Evolutionary conservation across 2,888 invertebrate species (phyloP).

Genomic region (Eupithecia pulchellata): DNA sequence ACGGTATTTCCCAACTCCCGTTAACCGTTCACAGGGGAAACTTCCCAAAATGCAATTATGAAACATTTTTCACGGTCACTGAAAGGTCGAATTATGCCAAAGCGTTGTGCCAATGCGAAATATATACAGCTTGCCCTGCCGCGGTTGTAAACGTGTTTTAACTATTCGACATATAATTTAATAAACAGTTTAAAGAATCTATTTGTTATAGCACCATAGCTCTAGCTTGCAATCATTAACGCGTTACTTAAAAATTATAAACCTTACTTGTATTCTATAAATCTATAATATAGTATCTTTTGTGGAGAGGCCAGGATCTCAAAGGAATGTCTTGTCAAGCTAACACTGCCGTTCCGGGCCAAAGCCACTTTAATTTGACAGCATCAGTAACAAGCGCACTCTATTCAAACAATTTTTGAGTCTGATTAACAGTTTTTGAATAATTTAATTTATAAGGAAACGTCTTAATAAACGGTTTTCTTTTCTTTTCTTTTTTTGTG

Average conservation of each 20-base stretch:
- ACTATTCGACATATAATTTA: not conserved
- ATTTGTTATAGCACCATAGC: no score
- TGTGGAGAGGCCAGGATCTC: not conserved
- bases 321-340: not conserved
- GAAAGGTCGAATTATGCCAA: conserved; percentile 13
- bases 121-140: not conserved
- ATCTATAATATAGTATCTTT: not conserved
- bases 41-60: conserved; percentile 18
- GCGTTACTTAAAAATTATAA: no score
- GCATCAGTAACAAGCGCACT: not conserved
- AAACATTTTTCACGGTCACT: conserved; percentile 17
- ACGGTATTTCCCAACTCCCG: conserved; percentile 6
- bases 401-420: no score
- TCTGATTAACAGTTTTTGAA: not conserved
- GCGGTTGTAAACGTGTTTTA: not conserved
- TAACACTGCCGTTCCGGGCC: no score
- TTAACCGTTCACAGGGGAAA: conserved; percentile 8
- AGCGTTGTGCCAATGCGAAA: conserved; percentile 15
- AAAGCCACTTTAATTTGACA: not conserved
- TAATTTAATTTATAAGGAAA: not conserved
- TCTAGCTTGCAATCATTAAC: not conserved
- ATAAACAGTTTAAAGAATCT: not conserved
- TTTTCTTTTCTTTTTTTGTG: no score
- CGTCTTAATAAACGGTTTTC: not conserved
- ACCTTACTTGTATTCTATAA: no score